Evolutionary conservation across 2,888 invertebrate species (phyloP).

Genomic region (Yponomeuta plumbellus): DNA sequence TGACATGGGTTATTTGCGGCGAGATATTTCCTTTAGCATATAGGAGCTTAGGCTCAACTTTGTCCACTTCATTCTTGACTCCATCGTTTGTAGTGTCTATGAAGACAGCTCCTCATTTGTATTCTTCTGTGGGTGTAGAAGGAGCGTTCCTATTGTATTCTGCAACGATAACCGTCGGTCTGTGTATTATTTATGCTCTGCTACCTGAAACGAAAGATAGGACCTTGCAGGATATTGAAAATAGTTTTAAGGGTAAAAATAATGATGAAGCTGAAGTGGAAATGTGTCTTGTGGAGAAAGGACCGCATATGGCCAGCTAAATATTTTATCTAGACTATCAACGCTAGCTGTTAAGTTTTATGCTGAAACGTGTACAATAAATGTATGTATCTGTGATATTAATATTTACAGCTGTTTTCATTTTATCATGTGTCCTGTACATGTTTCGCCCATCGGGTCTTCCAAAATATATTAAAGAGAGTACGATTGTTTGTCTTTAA

Average conservation of each 20-base stretch:
- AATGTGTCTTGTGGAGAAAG: constrained; percentile 49
- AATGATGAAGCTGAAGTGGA: constrained; percentile 52
- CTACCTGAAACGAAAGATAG: constrained; percentile 67
- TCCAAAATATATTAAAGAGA: too few relatives aligned
- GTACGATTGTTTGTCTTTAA: too few relatives aligned
- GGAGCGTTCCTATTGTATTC: constrained; percentile 67
- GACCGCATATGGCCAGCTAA: constrained; percentile 25
- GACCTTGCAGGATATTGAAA: constrained; percentile 65
- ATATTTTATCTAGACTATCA: neutral
- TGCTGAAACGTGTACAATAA: too few relatives aligned
- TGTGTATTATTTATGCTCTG: constrained; percentile 51
- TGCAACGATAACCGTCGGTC: constrained; percentile 49
- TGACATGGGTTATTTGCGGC: constrained; percentile 70
- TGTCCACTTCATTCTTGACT: constrained; percentile 64
- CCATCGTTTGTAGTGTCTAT: constrained; percentile 64
- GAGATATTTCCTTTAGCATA: constrained; percentile 68
- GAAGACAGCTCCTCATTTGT: constrained; percentile 69
- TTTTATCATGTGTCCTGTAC: too few relatives aligned
- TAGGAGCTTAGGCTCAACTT: constrained; percentile 63
- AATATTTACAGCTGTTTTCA: too few relatives aligned
- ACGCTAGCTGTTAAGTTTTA: too few relatives aligned
- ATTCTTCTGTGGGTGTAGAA: constrained; percentile 61
- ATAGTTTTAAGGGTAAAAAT: constrained; percentile 60
- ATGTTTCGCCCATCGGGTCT: too few relatives aligned
- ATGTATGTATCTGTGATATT: too few relatives aligned